Evolutionary conservation across 2,113 vertebrate genomes (phyloP).

Genomic region (Dermatemys mawii): DNA sequence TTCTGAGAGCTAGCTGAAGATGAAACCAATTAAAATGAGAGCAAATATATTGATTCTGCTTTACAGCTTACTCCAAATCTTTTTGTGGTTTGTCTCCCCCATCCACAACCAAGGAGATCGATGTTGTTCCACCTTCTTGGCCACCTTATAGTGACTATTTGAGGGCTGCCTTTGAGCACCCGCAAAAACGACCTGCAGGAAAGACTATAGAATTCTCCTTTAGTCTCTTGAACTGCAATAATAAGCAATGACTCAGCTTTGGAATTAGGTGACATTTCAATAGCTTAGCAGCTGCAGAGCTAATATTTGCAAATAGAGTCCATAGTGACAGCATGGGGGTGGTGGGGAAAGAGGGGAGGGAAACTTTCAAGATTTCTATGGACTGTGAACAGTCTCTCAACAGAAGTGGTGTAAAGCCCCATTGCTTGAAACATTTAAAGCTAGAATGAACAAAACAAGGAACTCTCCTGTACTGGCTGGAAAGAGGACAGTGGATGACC

Average conservation of each 20-base stretch:
- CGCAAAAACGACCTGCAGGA: not conserved
- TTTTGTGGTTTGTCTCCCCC: not conserved
- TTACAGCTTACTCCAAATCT: not conserved
- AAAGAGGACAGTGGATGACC: not conserved
- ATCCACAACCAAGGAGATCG: not conserved
- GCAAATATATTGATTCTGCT: not conserved
- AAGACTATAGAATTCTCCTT: not conserved
- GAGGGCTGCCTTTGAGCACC: not conserved
- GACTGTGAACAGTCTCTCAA: not conserved
- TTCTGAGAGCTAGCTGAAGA: not conserved
- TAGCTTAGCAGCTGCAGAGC: not conserved
- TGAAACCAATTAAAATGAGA: not conserved
- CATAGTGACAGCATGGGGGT: not conserved
- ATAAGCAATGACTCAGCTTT: not conserved
- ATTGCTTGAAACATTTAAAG: not conserved
- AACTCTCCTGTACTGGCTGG: not conserved
- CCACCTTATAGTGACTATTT: not conserved
- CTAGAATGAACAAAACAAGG: not conserved
- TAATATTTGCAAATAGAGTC: not conserved
- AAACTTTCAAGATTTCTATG: not conserved
- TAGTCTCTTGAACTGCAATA: not conserved
- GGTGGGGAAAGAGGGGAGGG: too few relatives aligned
- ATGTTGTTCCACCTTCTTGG: not conserved
- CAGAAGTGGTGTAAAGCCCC: not conserved
- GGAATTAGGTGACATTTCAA: not conserved